These are phyloP conservation scores for Argentina silus DNA, from an alignment of 2,797 vertebrate genomes.

Conservation along the genomic window DNA sequence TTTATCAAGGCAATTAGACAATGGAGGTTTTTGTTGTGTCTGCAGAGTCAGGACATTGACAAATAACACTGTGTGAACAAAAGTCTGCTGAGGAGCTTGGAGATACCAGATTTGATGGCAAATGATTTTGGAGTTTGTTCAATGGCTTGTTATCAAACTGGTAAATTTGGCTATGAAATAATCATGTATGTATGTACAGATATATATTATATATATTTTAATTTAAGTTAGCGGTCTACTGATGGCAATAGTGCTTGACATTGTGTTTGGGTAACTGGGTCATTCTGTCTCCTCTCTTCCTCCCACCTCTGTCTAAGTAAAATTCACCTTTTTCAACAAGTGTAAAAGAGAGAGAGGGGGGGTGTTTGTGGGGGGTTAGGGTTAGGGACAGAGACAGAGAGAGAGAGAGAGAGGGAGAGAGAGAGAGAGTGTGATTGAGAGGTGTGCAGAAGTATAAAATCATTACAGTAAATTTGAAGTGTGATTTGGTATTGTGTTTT, in stretches of 20 bases:
- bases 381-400: slow-evolving; percentile 41
- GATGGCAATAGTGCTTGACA: too few relatives aligned
- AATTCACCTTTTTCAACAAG: slow-evolving; percentile 71
- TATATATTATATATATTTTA: too few relatives aligned
- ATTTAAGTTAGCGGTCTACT: too few relatives aligned
- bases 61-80: slow-evolving; percentile 66
- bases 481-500: slow-evolving; percentile 65
- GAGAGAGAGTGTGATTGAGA: slow-evolving; percentile 2
- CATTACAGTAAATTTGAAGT: slow-evolving; percentile 17
- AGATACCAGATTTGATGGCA: background rate
- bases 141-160: background rate
- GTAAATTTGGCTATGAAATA: background rate
- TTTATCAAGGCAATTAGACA: slow-evolving; percentile 67
- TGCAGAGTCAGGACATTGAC: slow-evolving; percentile 43
- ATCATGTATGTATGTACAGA: background rate
- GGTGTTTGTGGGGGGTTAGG: slow-evolving; percentile 26
- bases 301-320: too few relatives aligned
- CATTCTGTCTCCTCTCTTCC: too few relatives aligned
- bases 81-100: slow-evolving; percentile 8
- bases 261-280: too few relatives aligned
- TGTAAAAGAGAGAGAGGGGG: slow-evolving; percentile 43
- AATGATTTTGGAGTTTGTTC: background rate
- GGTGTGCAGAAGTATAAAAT: slow-evolving; percentile 4
- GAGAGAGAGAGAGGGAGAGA: background rate
- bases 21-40: slow-evolving; percentile 63